phyloP scores from a whole-genome alignment of 2,888 invertebrate species.

The Glomeris marginata region DNA sequence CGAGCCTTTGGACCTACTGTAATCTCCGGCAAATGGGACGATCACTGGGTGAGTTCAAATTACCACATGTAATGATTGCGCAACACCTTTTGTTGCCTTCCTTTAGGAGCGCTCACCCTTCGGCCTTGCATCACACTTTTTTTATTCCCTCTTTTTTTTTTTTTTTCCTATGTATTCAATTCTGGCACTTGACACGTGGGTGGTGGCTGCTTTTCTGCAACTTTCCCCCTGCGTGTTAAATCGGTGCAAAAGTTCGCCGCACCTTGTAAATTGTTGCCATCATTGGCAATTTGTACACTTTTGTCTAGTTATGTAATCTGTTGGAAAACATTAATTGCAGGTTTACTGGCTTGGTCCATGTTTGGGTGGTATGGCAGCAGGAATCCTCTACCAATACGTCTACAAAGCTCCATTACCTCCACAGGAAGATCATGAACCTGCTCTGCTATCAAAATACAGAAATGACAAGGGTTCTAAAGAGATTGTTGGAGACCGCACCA shows the following conservation, averaged over 20 bases:
- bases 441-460: background rate
- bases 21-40: conserved; percentile 51
- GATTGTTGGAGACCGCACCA: conserved; percentile 8
- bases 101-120: background rate
- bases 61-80: background rate
- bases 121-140: background rate
- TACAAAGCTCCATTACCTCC: conserved; percentile 9
- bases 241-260: no score
- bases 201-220: no score
- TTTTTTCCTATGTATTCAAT: background rate
- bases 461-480: conserved; percentile 10
- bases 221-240: no score
- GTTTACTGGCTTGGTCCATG: conserved; percentile 16
- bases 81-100: background rate
- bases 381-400: conserved; percentile 12
- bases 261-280: no score
- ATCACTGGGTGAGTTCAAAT: conserved; percentile 58
- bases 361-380: conserved; percentile 15
- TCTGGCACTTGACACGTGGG: no score
- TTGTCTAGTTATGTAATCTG: no score
- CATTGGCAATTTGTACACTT: no score
- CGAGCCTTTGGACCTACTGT: conserved; percentile 75
- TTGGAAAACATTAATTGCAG: conserved; percentile 4
- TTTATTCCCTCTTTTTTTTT: background rate
- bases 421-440: background rate